These are phyloP conservation scores for Calliphora vomitoria DNA, from an alignment of 2,888 invertebrate species.

Conservation along the genomic window DNA sequence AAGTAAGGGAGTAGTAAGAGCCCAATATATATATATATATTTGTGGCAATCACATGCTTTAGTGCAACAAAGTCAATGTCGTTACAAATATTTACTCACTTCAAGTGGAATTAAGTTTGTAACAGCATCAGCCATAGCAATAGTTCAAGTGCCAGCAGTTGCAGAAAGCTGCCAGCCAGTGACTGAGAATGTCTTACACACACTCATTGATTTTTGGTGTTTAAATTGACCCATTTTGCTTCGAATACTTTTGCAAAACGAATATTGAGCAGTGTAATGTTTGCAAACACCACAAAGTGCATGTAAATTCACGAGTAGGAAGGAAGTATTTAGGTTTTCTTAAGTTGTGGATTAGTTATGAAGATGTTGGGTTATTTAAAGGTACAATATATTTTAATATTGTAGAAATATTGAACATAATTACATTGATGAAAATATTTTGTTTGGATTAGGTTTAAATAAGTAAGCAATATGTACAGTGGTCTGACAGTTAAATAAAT, in stretches of 20 bases:
- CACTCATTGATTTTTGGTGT: slow-evolving; percentile 52
- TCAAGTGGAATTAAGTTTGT: slow-evolving; percentile 36
- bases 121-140: background rate
- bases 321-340: background rate
- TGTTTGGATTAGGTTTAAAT: no score
- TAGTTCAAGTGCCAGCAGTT: background rate
- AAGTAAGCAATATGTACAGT: no score
- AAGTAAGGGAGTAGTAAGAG: background rate
- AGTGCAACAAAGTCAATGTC: slow-evolving; percentile 58
- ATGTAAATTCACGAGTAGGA: background rate
- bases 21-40: background rate
- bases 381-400: no score
- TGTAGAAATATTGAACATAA: no score
- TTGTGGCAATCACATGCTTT: slow-evolving; percentile 30
- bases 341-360: slow-evolving; percentile 5
- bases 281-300: slow-evolving; percentile 18
- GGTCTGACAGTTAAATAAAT: no score
- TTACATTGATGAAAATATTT: no score
- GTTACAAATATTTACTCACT: slow-evolving; percentile 46
- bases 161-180: background rate
- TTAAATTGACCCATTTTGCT: slow-evolving; percentile 65
- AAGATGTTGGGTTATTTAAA: background rate
- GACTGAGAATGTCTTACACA: slow-evolving; percentile 28
- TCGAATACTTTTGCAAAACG: slow-evolving; percentile 35
- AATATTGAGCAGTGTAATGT: slow-evolving; percentile 21